Evolutionary conservation across 2,888 invertebrate genomes (phyloP).

Genomic region (Theristus sp.): DNA sequence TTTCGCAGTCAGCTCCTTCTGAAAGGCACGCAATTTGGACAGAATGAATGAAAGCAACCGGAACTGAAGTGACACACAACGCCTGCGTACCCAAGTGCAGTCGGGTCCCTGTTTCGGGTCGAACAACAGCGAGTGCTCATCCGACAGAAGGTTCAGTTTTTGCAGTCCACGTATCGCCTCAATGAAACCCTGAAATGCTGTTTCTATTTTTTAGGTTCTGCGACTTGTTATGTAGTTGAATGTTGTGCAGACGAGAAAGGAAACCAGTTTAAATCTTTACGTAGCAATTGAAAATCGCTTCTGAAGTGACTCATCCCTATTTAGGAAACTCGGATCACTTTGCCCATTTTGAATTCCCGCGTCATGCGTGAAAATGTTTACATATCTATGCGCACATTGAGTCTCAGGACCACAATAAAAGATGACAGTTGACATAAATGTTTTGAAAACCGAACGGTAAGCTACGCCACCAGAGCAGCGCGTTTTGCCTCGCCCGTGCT

Average conservation of each 20-base stretch:
- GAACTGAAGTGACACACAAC: too few species aligned
- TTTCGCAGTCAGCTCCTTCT: constrained; percentile 66
- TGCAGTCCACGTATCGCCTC: constrained; percentile 71
- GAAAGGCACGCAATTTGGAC: constrained; percentile 16
- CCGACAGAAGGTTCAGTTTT: constrained; percentile 64
- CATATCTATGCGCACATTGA: too few species aligned
- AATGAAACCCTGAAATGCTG: constrained; percentile 48
- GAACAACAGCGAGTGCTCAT: constrained; percentile 64
- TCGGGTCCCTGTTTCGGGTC: constrained; percentile 77
- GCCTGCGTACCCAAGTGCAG: constrained; percentile 57
- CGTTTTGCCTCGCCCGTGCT: background rate
- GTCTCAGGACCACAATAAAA: too few species aligned
- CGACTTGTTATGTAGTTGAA: too few species aligned
- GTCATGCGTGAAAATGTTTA: too few species aligned
- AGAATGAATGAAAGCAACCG: background rate
- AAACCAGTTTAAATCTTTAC: too few species aligned
- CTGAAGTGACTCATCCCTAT: too few species aligned
- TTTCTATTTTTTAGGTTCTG: too few species aligned
- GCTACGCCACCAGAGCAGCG: background rate
- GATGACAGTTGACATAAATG: background rate
- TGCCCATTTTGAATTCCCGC: too few species aligned
- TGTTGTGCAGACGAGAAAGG: too few species aligned
- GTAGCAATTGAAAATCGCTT: too few species aligned
- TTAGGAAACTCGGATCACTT: too few species aligned
- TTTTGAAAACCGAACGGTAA: background rate